phyloP scores from a whole-genome alignment of 2,797 vertebrate species.

The Parauchenoglanis ngamensis region DNA sequence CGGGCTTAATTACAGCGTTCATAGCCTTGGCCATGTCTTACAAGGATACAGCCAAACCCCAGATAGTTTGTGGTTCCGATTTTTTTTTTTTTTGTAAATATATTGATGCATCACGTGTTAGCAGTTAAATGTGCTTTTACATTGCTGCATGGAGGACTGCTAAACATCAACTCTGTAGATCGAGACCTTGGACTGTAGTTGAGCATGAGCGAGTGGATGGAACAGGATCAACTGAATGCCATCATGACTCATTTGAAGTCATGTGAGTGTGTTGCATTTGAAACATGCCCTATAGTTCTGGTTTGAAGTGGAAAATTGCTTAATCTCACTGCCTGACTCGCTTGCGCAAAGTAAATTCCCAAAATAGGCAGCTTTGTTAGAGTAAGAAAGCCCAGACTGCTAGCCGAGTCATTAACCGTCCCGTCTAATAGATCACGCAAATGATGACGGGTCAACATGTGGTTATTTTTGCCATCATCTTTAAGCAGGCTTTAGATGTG shows the following conservation, averaged over 20 bases:
- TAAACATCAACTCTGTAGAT: neutral
- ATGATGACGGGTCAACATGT: constrained; percentile 55
- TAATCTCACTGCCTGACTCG: constrained; percentile 35
- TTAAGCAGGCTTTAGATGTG: constrained; percentile 56
- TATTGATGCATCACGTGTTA: constrained; percentile 53
- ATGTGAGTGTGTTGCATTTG: constrained; percentile 2
- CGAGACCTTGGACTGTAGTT: neutral
- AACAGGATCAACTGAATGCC: neutral
- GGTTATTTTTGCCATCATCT: constrained; percentile 59
- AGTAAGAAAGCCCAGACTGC: neutral
- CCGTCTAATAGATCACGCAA: constrained; percentile 51
- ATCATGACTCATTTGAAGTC: neutral
- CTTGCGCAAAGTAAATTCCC: neutral
- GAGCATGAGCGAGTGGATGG: neutral
- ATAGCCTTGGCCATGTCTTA: constrained; percentile 45
- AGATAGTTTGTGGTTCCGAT: constrained; percentile 52
- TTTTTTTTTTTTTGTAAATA: constrained; percentile 30
- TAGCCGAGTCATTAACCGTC: neutral
- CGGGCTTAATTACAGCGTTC: constrained; percentile 53
- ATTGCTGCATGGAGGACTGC: constrained; percentile 25
- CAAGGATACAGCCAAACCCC: constrained; percentile 26
- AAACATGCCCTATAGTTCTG: constrained; percentile 37
- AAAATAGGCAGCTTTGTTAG: constrained; percentile 49
- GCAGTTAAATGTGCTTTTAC: constrained; percentile 38
- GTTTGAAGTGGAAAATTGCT: constrained; percentile 37